Evolutionary conservation across 1,140 invertebrate genomes (phyloP).

Genomic region (Temnothorax nylanderi): DNA sequence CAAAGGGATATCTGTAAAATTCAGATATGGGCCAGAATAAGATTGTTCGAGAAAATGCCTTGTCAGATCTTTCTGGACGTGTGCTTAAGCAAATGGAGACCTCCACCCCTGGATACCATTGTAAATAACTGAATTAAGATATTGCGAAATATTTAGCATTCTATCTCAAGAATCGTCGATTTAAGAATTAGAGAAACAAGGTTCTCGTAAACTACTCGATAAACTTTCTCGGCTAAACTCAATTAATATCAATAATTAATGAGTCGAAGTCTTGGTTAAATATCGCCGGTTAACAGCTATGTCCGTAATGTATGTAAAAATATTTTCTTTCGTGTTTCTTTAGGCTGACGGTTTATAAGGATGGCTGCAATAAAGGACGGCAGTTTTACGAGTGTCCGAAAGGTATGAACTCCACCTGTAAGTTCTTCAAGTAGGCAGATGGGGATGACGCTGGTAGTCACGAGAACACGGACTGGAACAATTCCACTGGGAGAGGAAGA

Average conservation of each 20-base stretch:
- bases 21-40: conserved; percentile 93
- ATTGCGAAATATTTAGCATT: background rate
- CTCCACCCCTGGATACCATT: conserved; percentile 98
- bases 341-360: conserved; percentile 92
- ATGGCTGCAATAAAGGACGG: conserved; percentile 94
- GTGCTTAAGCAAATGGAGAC: conserved; percentile 97
- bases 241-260: conserved; percentile 4
- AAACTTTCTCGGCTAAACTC: background rate
- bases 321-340: conserved; percentile 37
- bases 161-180: conserved; percentile 34
- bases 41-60: conserved; percentile 95
- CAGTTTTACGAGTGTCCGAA: conserved; percentile 93
- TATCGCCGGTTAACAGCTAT: background rate
- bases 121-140: conserved; percentile 86
- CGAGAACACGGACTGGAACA: background rate
- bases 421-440: conserved; percentile 96
- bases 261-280: background rate
- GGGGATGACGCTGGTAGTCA: conserved; percentile 78
- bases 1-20: conserved; percentile 92
- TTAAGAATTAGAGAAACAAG: conserved; percentile 97
- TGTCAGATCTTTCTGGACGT: conserved; percentile 93
- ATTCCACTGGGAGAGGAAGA: conserved; percentile 1
- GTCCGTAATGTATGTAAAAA: background rate
- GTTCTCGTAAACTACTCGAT: conserved; percentile 92
- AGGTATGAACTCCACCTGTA: conserved; percentile 88